Base-by-base conservation (phyloP, 2,113 vertebrate species). In the Hipposideros armiger region DNA sequence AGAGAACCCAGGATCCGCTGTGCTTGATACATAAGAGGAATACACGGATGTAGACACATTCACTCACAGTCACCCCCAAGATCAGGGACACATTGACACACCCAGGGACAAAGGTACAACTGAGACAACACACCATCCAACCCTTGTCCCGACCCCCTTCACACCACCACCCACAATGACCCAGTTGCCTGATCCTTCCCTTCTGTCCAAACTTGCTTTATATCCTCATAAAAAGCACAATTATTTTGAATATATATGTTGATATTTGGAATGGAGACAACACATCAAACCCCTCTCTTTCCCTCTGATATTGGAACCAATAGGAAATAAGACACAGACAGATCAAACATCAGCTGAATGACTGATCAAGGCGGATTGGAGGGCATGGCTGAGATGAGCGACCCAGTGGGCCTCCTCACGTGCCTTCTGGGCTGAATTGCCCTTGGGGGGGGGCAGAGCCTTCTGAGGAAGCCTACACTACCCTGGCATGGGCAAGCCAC, bases 61-160 rank as follows among this genome's bases (percentile, higher is more conserved):
- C n/a, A 10, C 15, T 74, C 40, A 6, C 14, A 16, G 52, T 28
- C 52, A 60, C 19, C 6, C 28, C 24, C 7, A 6, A 16, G 7
- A 6, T 45, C 40, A 4, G 52, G 3, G 60, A 73, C 16, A 19
- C 22, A 16, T 4, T 11, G 62, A 17, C 66, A 47, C n/a, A 30
- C 32, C 5, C 8, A 20, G 4, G 82, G 30, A 54, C 30, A 58
- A 36, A 52, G 66, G 40, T 50, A 17, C 30, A 20, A 40, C 30
- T 0, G 0, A 87, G 50, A 78, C 77, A 64, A 11, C 14, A 26
- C 0, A 13, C 1, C 0, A 19, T 7, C 15, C 36, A 45, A 11
- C 11, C 52, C 40, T 47, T 42, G 32, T 62, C 72, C 66, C 70
- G 17, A 1, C 52, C 3, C 19, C 30, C 24, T 50, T 54, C 3